Conservation (phyloP, 2,888 invertebrate genomes). For the Drosophila neotestacea region DNA sequence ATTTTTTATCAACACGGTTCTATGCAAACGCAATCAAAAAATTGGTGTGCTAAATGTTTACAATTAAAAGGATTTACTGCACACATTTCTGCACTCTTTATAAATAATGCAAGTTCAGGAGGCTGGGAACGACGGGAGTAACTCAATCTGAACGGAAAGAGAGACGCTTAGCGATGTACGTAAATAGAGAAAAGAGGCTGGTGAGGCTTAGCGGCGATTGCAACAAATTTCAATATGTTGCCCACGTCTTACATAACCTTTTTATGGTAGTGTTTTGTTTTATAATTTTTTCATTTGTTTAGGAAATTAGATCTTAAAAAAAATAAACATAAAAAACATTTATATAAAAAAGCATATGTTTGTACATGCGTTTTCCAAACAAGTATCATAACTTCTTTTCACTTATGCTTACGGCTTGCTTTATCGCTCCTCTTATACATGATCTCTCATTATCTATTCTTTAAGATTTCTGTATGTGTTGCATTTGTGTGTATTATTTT, state of each 20-base stretch:
- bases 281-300: conserved; percentile 45
- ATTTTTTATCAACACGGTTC: conserved; percentile 41
- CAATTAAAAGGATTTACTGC: conserved; percentile 66
- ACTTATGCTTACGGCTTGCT: conserved; percentile 53
- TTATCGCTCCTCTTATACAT: conserved; percentile 38
- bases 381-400: conserved; percentile 55
- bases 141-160: conserved; percentile 25
- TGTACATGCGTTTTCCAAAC: conserved; percentile 71
- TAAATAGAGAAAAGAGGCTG: conserved; percentile 20
- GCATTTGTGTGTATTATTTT: conserved; percentile 27
- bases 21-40: conserved; percentile 62
- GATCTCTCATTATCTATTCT: conserved; percentile 26
- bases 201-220: conserved; percentile 5
- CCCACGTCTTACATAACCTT: conserved; percentile 49
- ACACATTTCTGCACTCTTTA: conserved; percentile 63
- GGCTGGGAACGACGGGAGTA: background rate
- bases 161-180: conserved; percentile 48
- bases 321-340: conserved; percentile 69
- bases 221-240: conserved; percentile 51
- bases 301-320: conserved; percentile 53
- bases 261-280: conserved; percentile 31
- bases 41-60: conserved; percentile 68
- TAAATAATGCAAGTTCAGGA: conserved; percentile 62
- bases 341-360: conserved; percentile 73
- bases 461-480: conserved; percentile 24